phyloP scores from a whole-genome alignment of 2,888 invertebrate species.

The Thumatha senex region DNA sequence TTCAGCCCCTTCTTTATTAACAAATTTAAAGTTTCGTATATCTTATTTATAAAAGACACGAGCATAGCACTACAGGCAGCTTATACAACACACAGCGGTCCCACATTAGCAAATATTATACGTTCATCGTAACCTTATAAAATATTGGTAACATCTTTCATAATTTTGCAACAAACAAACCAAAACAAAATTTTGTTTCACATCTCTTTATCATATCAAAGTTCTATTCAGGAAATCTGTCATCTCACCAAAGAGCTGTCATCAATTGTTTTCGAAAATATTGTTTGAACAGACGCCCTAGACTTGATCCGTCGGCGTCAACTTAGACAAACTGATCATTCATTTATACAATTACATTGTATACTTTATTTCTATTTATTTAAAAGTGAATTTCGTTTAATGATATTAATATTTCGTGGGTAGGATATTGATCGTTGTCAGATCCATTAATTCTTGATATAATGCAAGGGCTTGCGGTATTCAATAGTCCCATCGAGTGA shows the following conservation, averaged over 20 bases:
- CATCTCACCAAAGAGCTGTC: conserved; percentile 44
- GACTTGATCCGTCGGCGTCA: conserved; percentile 21
- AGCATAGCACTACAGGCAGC: neutral
- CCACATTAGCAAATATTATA: neutral
- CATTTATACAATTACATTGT: neutral
- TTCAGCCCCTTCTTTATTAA: no score
- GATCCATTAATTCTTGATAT: conserved; percentile 52
- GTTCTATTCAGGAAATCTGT: conserved; percentile 35
- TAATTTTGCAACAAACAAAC: conserved; percentile 20
- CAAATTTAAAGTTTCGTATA: no score
- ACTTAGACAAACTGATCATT: conserved; percentile 7
- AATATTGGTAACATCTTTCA: conserved; percentile 9
- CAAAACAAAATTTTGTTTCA: conserved; percentile 11
- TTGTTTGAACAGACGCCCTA: conserved; percentile 35
- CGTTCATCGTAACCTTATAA: neutral
- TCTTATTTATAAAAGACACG: no score
- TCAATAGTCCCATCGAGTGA: conserved; percentile 48
- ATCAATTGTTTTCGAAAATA: conserved; percentile 35
- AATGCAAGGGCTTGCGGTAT: conserved; percentile 46
- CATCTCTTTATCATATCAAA: conserved; percentile 26
- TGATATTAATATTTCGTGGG: neutral
- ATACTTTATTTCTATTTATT: conserved; percentile 4
- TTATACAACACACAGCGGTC: neutral
- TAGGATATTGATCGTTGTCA: conserved; percentile 19
- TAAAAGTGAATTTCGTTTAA: conserved; percentile 12